phyloP scores from a whole-genome alignment of 2,888 invertebrate species.

The Nysson spinosus region DNA sequence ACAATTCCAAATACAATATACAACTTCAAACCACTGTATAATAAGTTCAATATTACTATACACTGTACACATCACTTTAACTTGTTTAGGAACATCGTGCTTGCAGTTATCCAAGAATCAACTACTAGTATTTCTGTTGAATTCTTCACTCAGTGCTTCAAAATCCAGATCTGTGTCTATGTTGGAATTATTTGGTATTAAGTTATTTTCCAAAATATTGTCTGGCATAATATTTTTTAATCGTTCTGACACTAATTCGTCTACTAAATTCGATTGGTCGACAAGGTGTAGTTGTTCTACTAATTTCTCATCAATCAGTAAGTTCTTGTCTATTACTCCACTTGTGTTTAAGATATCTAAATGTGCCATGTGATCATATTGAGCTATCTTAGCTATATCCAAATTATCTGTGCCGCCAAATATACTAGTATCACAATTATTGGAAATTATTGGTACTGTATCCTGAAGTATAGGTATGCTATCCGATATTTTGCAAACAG shows the following conservation, averaged over 20 bases:
- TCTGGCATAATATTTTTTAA: constrained; percentile 73
- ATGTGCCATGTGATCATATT: constrained; percentile 71
- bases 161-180: constrained; percentile 73
- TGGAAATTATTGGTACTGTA: constrained; percentile 68
- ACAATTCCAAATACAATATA: too few species aligned
- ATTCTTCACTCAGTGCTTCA: constrained; percentile 73
- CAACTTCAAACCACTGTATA: constrained; percentile 25
- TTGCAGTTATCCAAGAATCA: constrained; percentile 60
- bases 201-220: constrained; percentile 70
- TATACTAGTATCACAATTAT: constrained; percentile 65
- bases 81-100: constrained; percentile 39
- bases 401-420: constrained; percentile 70
- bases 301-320: constrained; percentile 73
- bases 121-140: constrained; percentile 72
- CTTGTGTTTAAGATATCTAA: constrained; percentile 71
- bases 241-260: constrained; percentile 72
- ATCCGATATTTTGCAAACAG: constrained; percentile 60
- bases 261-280: constrained; percentile 72
- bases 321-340: constrained; percentile 68
- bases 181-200: constrained; percentile 67
- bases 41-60: constrained; percentile 37
- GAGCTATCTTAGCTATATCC: constrained; percentile 67
- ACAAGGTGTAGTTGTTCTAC: constrained; percentile 72
- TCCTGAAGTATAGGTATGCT: constrained; percentile 64
- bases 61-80: constrained; percentile 47